Evolutionary conservation across 2,797 vertebrate genomes (phyloP).

Genomic region (Heteromormyrus szaboi): DNA sequence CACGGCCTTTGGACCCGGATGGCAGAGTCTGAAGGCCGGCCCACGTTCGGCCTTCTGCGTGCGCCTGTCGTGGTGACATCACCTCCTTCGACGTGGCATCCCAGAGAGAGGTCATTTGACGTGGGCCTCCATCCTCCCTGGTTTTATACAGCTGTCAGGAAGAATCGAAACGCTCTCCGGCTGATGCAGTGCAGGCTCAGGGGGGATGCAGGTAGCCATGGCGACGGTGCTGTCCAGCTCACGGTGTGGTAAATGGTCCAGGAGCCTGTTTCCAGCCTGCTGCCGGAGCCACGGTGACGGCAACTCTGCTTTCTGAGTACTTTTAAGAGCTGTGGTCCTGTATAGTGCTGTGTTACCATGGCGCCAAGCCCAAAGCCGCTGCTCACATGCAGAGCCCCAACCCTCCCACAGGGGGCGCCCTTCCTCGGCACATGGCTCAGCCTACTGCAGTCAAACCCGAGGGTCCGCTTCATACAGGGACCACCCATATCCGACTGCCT

Average conservation of each 20-base stretch:
- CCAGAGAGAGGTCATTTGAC: background rate
- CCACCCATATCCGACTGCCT: conserved; percentile 56
- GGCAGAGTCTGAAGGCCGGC: background rate
- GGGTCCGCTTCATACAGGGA: conserved; percentile 58
- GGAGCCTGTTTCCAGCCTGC: background rate
- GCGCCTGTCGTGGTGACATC: background rate
- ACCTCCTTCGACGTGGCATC: background rate
- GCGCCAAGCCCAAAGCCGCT: conserved; percentile 20
- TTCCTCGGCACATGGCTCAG: conserved; percentile 2
- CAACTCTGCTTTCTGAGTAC: background rate
- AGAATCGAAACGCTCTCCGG: conserved; percentile 34
- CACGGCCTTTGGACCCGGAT: background rate
- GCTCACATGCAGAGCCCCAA: background rate
- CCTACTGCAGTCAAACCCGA: conserved; percentile 48
- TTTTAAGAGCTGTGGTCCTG: background rate
- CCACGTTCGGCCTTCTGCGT: background rate
- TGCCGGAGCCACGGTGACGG: background rate
- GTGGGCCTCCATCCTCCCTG: conserved; percentile 22
- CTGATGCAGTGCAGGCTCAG: conserved; percentile 53
- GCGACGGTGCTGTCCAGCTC: background rate
- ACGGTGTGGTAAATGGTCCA: background rate
- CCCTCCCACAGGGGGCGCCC: conserved; percentile 1
- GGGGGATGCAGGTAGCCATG: background rate
- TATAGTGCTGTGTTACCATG: background rate
- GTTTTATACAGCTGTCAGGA: conserved; percentile 29